A percentile compares a stretch with the other conserved stretches of the same genome.
These are phyloP conservation scores for Monochamus saltuarius DNA, from an alignment of 1,140 invertebrate species.

Conservation along the genomic window DNA sequence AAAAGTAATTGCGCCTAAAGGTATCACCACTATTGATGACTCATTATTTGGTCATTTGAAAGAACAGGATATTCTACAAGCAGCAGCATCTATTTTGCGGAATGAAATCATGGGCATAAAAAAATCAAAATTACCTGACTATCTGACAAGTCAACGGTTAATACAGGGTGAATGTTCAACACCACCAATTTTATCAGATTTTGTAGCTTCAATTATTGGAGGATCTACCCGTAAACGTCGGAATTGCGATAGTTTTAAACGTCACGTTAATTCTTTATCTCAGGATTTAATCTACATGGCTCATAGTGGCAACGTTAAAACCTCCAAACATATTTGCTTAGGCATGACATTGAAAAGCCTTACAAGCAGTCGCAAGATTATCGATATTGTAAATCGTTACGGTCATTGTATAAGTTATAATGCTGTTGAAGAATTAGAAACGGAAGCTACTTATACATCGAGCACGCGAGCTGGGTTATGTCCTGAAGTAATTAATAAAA, in stretches of 20 bases:
- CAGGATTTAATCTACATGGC: slow-evolving; percentile 28
- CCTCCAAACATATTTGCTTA: slow-evolving; percentile 38
- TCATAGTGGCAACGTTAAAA: slow-evolving; percentile 39
- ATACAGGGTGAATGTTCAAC: slow-evolving; percentile 9
- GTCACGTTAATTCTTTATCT: slow-evolving; percentile 1
- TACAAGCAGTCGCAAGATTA: slow-evolving; percentile 43
- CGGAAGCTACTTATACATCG: slow-evolving; percentile 35
- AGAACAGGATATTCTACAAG: not conserved
- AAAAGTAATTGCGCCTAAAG: not conserved
- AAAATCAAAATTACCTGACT: slow-evolving; percentile 1
- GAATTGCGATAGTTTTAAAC: slow-evolving; percentile 8
- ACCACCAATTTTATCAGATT: slow-evolving; percentile 17
- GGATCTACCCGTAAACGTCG: slow-evolving; percentile 15
- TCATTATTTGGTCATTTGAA: too few species aligned
- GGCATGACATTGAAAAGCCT: slow-evolving; percentile 41
- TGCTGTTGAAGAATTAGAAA: slow-evolving; percentile 45
- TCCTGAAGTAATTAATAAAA: slow-evolving; percentile 37
- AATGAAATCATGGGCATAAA: not conserved
- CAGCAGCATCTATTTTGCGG: slow-evolving; percentile 5
- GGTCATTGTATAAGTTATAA: slow-evolving; percentile 45
- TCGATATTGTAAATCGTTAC: slow-evolving; percentile 38
- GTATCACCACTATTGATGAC: not conserved
- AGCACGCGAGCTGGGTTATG: slow-evolving; percentile 21
- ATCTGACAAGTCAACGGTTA: not conserved
- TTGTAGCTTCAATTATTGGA: slow-evolving; percentile 20